Evolutionary conservation across 1,140 invertebrate genomes (phyloP).

Genomic region (Ridgeia piscesae): DNA sequence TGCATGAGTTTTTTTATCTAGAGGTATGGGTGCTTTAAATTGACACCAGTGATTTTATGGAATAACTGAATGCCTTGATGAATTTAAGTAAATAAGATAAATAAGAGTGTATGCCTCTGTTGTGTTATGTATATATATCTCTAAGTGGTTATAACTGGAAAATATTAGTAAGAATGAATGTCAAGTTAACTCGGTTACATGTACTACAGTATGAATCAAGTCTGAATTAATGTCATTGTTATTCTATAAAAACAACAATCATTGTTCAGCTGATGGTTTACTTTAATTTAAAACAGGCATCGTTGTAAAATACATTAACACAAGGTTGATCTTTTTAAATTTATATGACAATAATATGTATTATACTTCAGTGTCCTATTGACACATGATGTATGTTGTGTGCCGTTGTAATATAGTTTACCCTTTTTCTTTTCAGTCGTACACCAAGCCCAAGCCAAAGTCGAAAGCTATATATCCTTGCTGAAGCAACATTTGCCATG

Average conservation of each 20-base stretch:
- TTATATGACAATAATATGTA: neutral
- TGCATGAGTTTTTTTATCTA: no score
- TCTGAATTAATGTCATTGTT: neutral
- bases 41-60: no score
- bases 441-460: neutral
- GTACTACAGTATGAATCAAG: neutral
- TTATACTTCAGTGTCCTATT: neutral
- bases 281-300: neutral
- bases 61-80: no score
- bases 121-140: no score
- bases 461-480: constrained; percentile 19
- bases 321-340: neutral
- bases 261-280: neutral
- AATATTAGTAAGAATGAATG: no score
- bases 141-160: no score
- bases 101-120: no score
- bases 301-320: neutral
- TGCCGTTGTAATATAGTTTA: neutral
- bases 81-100: no score
- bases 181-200: no score
- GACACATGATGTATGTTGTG: no score
- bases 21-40: no score
- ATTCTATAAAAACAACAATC: neutral
- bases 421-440: constrained; percentile 11
- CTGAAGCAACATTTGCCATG: neutral